Percentiles rank a stretch among this genome's conserved stretches.
These are phyloP conservation scores for Cantharis lateralis DNA, from an alignment of 2,888 invertebrate species.

Conservation along the genomic window DNA sequence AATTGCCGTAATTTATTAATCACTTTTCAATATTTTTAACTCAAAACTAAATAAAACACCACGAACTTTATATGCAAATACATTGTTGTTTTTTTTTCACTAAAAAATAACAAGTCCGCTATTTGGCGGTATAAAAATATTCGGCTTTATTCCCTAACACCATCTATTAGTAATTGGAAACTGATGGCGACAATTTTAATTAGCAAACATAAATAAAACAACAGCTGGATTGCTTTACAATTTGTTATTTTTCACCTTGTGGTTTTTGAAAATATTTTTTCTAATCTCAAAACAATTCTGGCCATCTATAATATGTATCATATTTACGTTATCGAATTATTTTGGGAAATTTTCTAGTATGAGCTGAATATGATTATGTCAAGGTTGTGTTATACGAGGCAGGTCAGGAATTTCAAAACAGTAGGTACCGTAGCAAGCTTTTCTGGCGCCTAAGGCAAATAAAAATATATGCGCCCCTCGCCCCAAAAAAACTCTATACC, in stretches of 20 bases:
- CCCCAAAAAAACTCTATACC: no score
- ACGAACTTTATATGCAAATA: background rate
- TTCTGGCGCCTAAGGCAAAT: no score
- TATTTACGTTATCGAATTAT: no score
- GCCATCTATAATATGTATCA: no score
- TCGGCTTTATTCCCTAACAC: background rate
- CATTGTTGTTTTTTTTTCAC: background rate
- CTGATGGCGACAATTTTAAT: background rate
- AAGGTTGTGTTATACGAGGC: no score
- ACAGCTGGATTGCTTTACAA: background rate
- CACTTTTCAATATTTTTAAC: background rate
- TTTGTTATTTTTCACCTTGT: background rate
- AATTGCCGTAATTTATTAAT: background rate
- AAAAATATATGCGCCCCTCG: no score
- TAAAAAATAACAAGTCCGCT: background rate
- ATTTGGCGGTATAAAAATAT: background rate
- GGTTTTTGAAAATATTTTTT: no score
- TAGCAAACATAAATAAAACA: background rate
- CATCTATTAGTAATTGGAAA: background rate
- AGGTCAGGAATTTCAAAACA: no score
- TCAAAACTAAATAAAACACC: background rate
- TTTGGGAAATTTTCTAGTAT: no score
- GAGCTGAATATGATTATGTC: no score
- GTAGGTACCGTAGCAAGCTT: no score
- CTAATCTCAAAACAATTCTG: no score